Evolutionary conservation across 2,113 vertebrate species (phyloP).

Genomic region (Anas platyrhynchos): DNA sequence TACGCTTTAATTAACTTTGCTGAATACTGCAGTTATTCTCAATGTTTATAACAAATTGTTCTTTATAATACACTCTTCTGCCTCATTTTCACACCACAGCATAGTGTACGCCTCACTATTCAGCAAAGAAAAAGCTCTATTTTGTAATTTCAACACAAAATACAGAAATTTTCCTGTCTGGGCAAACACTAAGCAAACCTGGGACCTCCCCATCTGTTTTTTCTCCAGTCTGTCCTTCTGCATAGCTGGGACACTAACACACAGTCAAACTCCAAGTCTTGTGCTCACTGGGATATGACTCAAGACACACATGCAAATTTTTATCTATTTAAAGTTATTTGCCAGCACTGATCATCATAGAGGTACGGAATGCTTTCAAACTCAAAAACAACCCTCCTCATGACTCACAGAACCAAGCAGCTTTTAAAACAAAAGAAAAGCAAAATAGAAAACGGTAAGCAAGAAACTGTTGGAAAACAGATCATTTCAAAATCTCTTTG

Average conservation of each 20-base stretch:
- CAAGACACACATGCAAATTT: not conserved
- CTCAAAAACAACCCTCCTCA: not conserved
- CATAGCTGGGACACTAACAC: not conserved
- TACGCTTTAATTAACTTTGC: not conserved
- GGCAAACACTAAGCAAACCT: not conserved
- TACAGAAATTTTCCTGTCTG: not conserved
- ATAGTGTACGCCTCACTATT: not conserved
- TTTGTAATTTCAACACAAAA: not conserved
- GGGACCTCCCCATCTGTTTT: not conserved
- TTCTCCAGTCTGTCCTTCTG: not conserved
- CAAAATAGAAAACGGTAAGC: not conserved
- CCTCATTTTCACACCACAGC: not conserved
- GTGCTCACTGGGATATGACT: not conserved
- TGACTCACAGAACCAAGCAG: not conserved
- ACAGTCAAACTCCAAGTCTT: not conserved
- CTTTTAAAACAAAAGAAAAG: not conserved
- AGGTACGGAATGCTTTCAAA: not conserved
- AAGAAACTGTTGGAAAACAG: not conserved
- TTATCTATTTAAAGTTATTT: constrained; percentile 5
- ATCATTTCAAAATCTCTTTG: not conserved
- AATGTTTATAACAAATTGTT: not conserved
- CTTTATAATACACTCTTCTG: not conserved
- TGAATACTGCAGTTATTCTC: not conserved
- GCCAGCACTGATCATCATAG: not conserved
- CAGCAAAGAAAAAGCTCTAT: not conserved